Conservation (phyloP, 1,140 invertebrate species). For the Apolygus lucorum region DNA sequence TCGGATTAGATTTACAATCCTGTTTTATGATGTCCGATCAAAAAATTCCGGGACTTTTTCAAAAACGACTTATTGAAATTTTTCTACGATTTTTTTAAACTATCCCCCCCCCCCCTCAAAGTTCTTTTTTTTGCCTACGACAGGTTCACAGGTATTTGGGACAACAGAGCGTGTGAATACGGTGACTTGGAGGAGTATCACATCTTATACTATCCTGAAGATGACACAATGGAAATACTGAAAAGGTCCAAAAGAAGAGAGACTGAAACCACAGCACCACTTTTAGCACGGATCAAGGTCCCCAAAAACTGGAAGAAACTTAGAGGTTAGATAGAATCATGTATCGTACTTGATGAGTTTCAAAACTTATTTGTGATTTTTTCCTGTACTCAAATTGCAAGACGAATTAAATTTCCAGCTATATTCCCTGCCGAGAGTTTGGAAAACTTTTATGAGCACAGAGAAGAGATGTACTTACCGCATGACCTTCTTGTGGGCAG, state of each 20-base stretch:
- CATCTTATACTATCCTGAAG: conserved; percentile 65
- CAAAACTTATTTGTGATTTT: too few species aligned
- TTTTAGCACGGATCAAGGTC: conserved; percentile 44
- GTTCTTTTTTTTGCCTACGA: background rate
- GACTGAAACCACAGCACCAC: background rate
- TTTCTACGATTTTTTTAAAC: too few species aligned
- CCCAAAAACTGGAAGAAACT: conserved; percentile 67
- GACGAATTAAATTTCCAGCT: too few species aligned
- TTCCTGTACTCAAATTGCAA: too few species aligned
- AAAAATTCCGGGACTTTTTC: too few species aligned
- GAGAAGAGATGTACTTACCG: conserved; percentile 49
- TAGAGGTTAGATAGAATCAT: conserved; percentile 40
- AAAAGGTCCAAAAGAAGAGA: conserved; percentile 48
- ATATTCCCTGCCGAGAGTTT: conserved; percentile 17
- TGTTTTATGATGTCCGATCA: too few species aligned
- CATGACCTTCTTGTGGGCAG: conserved; percentile 65
- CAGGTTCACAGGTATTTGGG: conserved; percentile 69
- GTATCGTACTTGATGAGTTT: background rate
- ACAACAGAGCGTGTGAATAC: conserved; percentile 55
- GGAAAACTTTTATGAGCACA: background rate
- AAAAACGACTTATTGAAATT: too few species aligned
- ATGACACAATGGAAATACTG: conserved; percentile 68
- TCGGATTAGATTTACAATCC: too few species aligned
- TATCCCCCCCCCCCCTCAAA: too few species aligned
- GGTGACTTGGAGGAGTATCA: conserved; percentile 53